Evolutionary conservation across 2,113 vertebrate genomes (phyloP).

Genomic region (Ammodytes dubius): DNA sequence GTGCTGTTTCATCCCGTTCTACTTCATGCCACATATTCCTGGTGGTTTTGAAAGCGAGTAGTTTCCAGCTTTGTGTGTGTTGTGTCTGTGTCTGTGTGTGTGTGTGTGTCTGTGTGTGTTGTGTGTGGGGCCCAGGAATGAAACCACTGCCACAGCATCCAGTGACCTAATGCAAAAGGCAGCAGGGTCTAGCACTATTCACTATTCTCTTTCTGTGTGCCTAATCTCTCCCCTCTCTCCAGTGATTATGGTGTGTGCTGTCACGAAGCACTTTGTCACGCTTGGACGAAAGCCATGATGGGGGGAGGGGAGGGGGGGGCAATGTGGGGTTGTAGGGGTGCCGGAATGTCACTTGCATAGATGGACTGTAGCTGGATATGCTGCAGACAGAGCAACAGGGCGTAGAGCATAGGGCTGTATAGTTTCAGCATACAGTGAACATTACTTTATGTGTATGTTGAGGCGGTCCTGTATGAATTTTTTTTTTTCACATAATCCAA

Average conservation of each 20-base stretch:
- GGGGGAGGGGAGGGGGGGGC: slow-evolving; percentile 10
- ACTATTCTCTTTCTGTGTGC: slow-evolving; percentile 47
- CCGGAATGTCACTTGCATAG: slow-evolving; percentile 74
- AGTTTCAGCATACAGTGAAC: neutral
- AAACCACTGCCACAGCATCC: slow-evolving; percentile 72
- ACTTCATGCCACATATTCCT: slow-evolving; percentile 45
- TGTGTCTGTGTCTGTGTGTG: slow-evolving; percentile 17
- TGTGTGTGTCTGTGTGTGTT: slow-evolving; percentile 29
- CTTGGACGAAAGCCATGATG: slow-evolving; percentile 58
- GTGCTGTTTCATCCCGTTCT: slow-evolving; percentile 58
- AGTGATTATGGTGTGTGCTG: slow-evolving; percentile 71
- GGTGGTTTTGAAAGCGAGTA: slow-evolving; percentile 46
- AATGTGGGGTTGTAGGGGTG: slow-evolving; percentile 46
- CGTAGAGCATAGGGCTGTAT: slow-evolving; percentile 26
- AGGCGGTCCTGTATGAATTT: neutral
- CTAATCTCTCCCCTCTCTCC: slow-evolving; percentile 54
- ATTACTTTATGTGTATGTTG: too few relatives aligned
- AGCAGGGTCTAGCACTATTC: slow-evolving; percentile 69
- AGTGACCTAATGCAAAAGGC: slow-evolving; percentile 81
- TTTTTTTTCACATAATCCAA: neutral
- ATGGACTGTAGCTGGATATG: slow-evolving; percentile 56
- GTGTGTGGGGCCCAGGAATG: slow-evolving; percentile 55
- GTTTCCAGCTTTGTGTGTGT: slow-evolving; percentile 49
- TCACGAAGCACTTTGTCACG: slow-evolving; percentile 79
- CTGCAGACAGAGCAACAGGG: slow-evolving; percentile 26